Base-by-base conservation (phyloP, 2,888 invertebrate species). In the Drosophila tanythrix region DNA sequence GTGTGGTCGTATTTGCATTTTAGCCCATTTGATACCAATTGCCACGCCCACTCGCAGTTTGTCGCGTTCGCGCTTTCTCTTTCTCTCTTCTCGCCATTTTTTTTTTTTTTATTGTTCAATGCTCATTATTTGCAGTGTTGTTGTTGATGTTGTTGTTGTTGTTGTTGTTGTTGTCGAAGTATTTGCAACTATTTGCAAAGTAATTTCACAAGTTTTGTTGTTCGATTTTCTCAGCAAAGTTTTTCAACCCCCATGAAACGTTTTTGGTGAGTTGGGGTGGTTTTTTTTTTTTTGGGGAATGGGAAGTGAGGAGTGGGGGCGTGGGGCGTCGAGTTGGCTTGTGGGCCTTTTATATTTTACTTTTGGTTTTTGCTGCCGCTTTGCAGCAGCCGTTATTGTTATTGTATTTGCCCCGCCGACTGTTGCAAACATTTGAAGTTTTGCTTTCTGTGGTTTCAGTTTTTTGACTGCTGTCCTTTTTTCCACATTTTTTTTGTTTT, bases 131-230 rank as follows among this genome's bases (percentile, higher is more conserved):
- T 81, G 76, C 60, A 65, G 61, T 66, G 46, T 51, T 63, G 63
- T 55, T 63, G 33, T 67, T 69, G 25, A 40, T 76, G 50, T 56
- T 36, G 36, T 15, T 15, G n/a, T 2, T 21, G 59, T 51, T 62
- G 21, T 66, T 66, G n/a, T 31, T 55, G 40, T 50, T 65, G 48
- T 18, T 51, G 29, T 40, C 25, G 36, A 68, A 73, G 70, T 71
- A 74, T 81, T 80, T 72, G 60, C 79, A 83, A 86, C 83, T 87
- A 83, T 83, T 83, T 83, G 74, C 79, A 73, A 81, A 83, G 83
- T 81, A 83, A 83, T 83, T 86, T 83, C 81, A 81, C 64, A 72
- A 83, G 79, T 83, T 83, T 81, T 81, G 83, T 79, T 81, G 68
- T 83, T 86, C 81, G 83, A 83, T 83, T 83, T 58, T 67, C 55